Base-by-base conservation (phyloP, 1,140 invertebrate genomes). In the Cyclargus thomasi region DNA sequence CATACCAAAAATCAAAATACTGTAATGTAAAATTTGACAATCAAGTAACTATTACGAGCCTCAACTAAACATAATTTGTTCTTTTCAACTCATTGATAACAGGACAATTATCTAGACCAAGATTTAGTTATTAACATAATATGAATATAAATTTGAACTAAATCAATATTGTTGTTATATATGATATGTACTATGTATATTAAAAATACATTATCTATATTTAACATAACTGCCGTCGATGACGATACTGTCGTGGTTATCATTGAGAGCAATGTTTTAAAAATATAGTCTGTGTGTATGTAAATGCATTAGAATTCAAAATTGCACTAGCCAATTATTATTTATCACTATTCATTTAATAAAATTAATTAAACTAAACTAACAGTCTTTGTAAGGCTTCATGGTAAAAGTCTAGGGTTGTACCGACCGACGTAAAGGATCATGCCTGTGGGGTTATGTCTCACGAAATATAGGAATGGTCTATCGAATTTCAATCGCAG, bases 381-480 rank as follows among this genome's bases (percentile, higher is more conserved):
- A 88, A 79, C 85, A 90, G 88, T 89, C 85, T 88, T 85, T 79
- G 65, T 78, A 68, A 74, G 65, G 23, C 73, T 85, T 90, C 80
- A 95, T 70, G 94, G 95, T 81, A 96, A 80, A 77, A 96, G 91
- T 87, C 95, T 92, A 14, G 95, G 96, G 85, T 96, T 96, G 85
- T 96, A 97, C 78, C 95, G 92, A 59, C 96, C 96, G 92, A 96
- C 95, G 78, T 96, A 95, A 47, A 97, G 89, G 75, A 97, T 96
- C 88, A 97, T 93, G 69, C 96, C 96, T 7, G 95, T 95, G 2
- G 96, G 96, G 85, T 97, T 97, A 80, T 97, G 96, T 78, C 96
- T 92, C 14, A 97, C 95, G 71, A 96, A 95, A 80, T 95, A 97
- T 4, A 97, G 89, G 91, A 97, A 97, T 1, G 96, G 96, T 78